These are phyloP conservation scores for Diabrotica undecimpunctata DNA, from an alignment of 1,140 invertebrate genomes.

Conservation along the genomic window DNA sequence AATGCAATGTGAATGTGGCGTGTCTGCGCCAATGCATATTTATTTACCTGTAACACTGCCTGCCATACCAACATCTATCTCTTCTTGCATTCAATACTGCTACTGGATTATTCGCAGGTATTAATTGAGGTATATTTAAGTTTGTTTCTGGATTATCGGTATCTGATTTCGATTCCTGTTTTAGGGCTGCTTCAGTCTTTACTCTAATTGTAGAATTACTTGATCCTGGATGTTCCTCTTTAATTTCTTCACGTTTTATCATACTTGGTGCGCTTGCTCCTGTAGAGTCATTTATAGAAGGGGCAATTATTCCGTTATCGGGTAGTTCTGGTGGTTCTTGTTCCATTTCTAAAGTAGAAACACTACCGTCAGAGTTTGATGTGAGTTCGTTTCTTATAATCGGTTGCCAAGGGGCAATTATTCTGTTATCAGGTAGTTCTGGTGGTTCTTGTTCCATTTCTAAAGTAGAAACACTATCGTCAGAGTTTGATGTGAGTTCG, in stretches of 20 bases:
- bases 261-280: background rate
- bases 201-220: background rate
- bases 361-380: no score
- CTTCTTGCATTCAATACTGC: conserved; percentile 20
- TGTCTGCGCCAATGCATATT: background rate
- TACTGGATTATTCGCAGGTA: background rate
- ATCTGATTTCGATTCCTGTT: background rate
- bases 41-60: conserved; percentile 47
- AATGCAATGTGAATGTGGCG: background rate
- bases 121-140: background rate
- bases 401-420: background rate
- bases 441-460: no score
- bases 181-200: no score
- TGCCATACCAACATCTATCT: conserved; percentile 46
- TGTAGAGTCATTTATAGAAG: background rate
- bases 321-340: background rate
- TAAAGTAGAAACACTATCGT: no score
- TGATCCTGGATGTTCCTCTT: background rate
- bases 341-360: no score
- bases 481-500: no score
- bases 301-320: background rate
- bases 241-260: background rate
- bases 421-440: background rate
- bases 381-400: no score
- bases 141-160: background rate